phyloP scores from a whole-genome alignment of 2,888 invertebrate species.

The Drosophila crucigera region DNA sequence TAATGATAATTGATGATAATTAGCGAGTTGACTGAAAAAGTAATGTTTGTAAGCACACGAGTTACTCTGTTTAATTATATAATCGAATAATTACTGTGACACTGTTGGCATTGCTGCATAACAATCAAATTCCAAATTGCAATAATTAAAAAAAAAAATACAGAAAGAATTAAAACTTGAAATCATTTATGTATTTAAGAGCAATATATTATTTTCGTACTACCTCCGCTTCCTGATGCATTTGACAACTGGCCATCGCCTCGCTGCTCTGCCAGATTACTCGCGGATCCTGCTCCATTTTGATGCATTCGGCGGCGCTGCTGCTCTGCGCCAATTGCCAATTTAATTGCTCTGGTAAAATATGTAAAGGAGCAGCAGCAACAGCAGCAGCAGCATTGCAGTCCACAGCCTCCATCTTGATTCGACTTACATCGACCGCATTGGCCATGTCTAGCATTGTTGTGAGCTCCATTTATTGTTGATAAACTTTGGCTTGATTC shows the following conservation, averaged over 20 bases:
- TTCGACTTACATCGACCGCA: neutral
- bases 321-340: conserved; percentile 13
- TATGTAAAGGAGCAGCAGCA: neutral
- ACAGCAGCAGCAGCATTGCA: neutral
- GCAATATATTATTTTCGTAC: neutral
- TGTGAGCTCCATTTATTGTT: neutral
- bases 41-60: neutral
- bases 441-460: conserved; percentile 8
- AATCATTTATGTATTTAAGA: neutral
- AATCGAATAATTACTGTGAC: conserved; percentile 11
- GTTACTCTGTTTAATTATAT: neutral
- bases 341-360: conserved; percentile 25
- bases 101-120: neutral
- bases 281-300: conserved; percentile 10
- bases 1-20: conserved; percentile 15
- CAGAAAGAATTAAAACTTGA: neutral
- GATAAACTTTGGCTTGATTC: neutral
- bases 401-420: conserved; percentile 28
- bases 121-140: neutral
- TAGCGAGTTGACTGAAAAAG: neutral
- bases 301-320: neutral
- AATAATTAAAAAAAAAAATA: neutral
- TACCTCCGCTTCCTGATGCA: conserved; percentile 21
- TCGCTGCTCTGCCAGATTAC: conserved; percentile 12
- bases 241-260: conserved; percentile 3